Evolutionary conservation across 2,113 vertebrate genomes (phyloP).

Genomic region (Bagarius yarrelli): DNA sequence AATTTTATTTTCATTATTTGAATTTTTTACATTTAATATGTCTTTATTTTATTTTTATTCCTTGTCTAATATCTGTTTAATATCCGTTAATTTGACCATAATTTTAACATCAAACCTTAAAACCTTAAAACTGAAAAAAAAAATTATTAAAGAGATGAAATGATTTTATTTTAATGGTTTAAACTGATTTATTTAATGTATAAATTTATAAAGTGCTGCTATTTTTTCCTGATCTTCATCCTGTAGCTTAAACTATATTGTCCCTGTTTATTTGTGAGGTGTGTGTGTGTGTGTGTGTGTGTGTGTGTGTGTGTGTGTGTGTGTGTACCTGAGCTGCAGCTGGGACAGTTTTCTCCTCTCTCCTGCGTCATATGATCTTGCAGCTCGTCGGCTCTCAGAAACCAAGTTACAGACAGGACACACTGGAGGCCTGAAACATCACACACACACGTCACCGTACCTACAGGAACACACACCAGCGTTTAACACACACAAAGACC

Average conservation of each 20-base stretch:
- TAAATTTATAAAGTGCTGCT: background rate
- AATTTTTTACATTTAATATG: too few species aligned
- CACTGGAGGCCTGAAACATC: conserved; percentile 86
- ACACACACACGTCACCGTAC: conserved; percentile 73
- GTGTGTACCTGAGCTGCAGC: conserved; percentile 82
- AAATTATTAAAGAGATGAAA: too few species aligned
- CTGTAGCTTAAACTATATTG: background rate
- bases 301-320: conserved; percentile 37
- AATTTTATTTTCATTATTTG: too few species aligned
- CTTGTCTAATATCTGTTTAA: too few species aligned
- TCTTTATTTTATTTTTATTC: too few species aligned
- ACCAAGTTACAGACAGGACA: conserved; percentile 92
- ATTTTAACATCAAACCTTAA: too few species aligned
- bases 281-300: conserved; percentile 21
- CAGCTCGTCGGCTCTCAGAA: conserved; percentile 84
- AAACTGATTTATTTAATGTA: background rate
- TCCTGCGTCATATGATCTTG: conserved; percentile 97
- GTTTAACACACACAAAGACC: conserved; percentile 4
- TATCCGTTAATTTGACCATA: too few species aligned
- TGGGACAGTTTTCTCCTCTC: conserved; percentile 85
- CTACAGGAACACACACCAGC: conserved; percentile 44
- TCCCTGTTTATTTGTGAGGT: background rate
- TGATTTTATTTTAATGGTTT: background rate
- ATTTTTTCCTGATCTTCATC: background rate
- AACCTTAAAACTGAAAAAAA: too few species aligned